Conservation (phyloP, 2,113 vertebrate genomes). For the Gallinago paraguaiae region DNA sequence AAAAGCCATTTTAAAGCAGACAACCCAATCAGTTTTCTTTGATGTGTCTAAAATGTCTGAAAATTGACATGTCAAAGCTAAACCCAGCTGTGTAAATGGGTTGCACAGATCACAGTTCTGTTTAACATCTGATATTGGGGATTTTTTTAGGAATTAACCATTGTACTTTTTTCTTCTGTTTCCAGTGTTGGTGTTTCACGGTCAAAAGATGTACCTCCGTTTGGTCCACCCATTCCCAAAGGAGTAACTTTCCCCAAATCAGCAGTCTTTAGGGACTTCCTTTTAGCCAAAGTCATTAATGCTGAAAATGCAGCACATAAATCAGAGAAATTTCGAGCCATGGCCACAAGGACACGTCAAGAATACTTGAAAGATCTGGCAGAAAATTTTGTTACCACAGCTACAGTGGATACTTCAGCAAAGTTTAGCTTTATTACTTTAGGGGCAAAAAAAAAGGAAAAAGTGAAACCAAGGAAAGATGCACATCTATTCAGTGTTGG, state of each 20-base stretch:
- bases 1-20: background rate
- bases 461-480: constrained; percentile 87
- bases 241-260: constrained; percentile 97
- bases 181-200: constrained; percentile 93
- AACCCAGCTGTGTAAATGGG: background rate
- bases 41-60: background rate
- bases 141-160: background rate
- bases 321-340: constrained; percentile 94
- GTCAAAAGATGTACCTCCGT: constrained; percentile 94
- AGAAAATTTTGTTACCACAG: constrained; percentile 93
- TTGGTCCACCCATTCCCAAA: constrained; percentile 96
- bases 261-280: constrained; percentile 98
- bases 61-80: background rate
- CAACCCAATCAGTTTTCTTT: background rate
- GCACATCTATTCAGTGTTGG: constrained; percentile 90
- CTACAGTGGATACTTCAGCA: constrained; percentile 89
- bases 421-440: constrained; percentile 98
- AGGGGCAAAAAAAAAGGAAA: constrained; percentile 95
- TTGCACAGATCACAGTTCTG: background rate
- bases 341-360: constrained; percentile 95
- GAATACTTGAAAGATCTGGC: constrained; percentile 97
- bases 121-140: background rate
- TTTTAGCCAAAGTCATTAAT: constrained; percentile 97
- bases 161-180: background rate
- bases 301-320: constrained; percentile 97